Evolutionary conservation across 2,113 vertebrate genomes (phyloP).

Genomic region (Ophthalmolycus amberensis): DNA sequence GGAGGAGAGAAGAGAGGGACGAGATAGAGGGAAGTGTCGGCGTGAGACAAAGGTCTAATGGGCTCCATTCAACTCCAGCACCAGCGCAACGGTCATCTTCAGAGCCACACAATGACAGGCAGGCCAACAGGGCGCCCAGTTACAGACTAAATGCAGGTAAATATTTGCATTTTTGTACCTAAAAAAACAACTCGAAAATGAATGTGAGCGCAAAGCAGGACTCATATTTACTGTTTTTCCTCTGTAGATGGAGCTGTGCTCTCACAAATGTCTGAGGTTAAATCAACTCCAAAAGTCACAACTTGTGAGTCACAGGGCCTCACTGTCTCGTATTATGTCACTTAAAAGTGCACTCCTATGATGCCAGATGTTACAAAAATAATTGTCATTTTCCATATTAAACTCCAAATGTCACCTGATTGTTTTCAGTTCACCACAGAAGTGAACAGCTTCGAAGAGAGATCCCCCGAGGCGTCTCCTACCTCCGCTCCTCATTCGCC

Average conservation of each 20-base stretch:
- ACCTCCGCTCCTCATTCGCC: constrained; percentile 16
- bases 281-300: constrained; percentile 35
- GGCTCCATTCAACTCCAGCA: constrained; percentile 52
- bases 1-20: constrained; percentile 11
- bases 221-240: background rate
- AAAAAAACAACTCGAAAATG: background rate
- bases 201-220: background rate
- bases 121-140: constrained; percentile 47
- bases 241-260: constrained; percentile 81
- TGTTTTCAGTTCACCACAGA: constrained; percentile 70
- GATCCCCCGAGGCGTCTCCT: constrained; percentile 37
- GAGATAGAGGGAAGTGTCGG: constrained; percentile 15
- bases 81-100: background rate
- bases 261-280: constrained; percentile 70
- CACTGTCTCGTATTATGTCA: background rate
- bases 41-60: constrained; percentile 41
- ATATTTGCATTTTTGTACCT: background rate
- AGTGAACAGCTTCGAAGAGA: constrained; percentile 67
- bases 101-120: background rate
- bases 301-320: constrained; percentile 69
- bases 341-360: background rate
- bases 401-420: background rate
- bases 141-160: constrained; percentile 77
- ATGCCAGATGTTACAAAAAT: background rate
- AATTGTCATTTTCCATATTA: background rate